Evolutionary conservation across 2,888 invertebrate species (phyloP), one percentile per base, ranked within the genome.

Genomic region (Chymomyza fuscimana): DNA sequence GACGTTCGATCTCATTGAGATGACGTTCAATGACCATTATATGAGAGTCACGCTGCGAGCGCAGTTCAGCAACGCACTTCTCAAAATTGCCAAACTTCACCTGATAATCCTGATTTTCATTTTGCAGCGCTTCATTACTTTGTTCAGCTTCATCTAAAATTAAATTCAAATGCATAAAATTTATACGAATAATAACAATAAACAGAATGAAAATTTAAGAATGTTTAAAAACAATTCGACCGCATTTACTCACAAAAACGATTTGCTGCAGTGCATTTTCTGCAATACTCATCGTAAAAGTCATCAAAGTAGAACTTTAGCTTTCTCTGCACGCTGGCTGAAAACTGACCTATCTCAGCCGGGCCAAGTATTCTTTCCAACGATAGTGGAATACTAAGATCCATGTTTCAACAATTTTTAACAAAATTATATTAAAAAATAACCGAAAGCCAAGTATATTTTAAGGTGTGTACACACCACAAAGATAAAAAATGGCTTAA

Each of bases 261-360:
- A 88, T 85, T 95, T 74, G 95, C 94, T 40, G 96, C 93, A 4
- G 96, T 96, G 91, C 95, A 95, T 36, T 95, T 93, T 68, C 95
- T 95, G 82, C 96, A 93, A 78, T 94, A 94, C 90, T 95, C 95
- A 84, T 95, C 95, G 88, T 95, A 94, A 89, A 94, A 94, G 69
- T 93, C 93, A 62, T 93, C 93, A 65, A 94, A 93, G 83, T 93
- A 93, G 50, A 90, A 90, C 82, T 94, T 94, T 54, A 96, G 92
- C 92, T 96, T 96, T 79, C 93, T 91, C 32, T 92, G 92, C 73
- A 94, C 91, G 80, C 91, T 92, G 70, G 91, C 90, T 68, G 94
- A 93, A 72, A 94, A 92, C 79, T 92, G 92, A 62, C 91, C 89
- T 89, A 94, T 92, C 90, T 95, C 94, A 67, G 93, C 93, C 15